Evolutionary conservation across 2,888 invertebrate species (phyloP), one percentile per base, ranked within the genome.

Genomic region (Loripinus fragilis): DNA sequence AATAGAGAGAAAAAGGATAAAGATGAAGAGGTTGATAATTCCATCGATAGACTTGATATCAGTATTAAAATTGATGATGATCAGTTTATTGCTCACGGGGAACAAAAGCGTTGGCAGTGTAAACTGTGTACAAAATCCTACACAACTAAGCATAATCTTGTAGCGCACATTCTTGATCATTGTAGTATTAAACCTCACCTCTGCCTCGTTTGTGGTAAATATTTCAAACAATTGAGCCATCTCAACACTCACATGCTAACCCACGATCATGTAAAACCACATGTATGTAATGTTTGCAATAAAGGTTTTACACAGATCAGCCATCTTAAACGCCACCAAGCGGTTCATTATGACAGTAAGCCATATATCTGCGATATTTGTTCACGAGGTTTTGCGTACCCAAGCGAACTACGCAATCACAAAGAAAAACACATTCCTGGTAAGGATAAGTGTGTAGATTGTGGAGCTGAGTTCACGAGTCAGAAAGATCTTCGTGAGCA

Each of bases 181-280:
- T 89, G 88, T 67, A 91, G 92, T 33, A 92, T 93, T 69, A 93
- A 93, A 69, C 93, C 93, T 0, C 93, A 93, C 81, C 83, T 88
- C 30, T 94, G 94, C 76, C 85, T 89, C 71, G 88, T 92, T n/a
- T 94, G 94, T 88, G 91, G 91, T 50, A 93, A 93, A 84, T 90
- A 90, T 74, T 94, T 93, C 86, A 93, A 91, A 77, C 93, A 93
- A 83, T 85, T 91, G 33, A 69, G 69, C 28, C 93, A 93, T 81
- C 89, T 93, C 17, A 92, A 93, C 76, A 92, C 92, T 2, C 93
- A 93, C 85, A 91, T 92, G 90, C 85, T 93, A 64, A 93, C 92
- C 3, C 93, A 93, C 84, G 91, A 92, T 70, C 91, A 93, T 65
- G 85, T 91, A 38, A 91, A 92, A 69, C 92, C 93, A 28, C 91